A percentile compares a stretch with the other conserved stretches of the same genome.
Conservation (phyloP, 2,888 invertebrate species). For the Coelogynopora nodosa region DNA sequence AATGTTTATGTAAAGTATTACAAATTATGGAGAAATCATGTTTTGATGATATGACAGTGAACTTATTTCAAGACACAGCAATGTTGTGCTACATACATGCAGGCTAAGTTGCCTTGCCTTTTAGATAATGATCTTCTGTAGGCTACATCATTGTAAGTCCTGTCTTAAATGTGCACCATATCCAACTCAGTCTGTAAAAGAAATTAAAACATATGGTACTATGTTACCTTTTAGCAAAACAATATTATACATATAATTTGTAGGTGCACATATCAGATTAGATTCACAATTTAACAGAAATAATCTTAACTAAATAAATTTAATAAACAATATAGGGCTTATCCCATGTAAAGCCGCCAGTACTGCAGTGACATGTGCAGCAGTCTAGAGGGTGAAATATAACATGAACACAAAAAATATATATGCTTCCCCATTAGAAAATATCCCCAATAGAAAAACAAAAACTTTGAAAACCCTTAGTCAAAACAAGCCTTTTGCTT, state of each 20-base stretch:
- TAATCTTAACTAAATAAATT: neutral
- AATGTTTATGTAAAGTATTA: no score
- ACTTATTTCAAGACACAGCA: no score
- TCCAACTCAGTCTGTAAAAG: neutral
- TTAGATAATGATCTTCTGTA: conserved; percentile 46
- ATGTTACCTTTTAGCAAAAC: neutral
- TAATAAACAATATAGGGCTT: no score
- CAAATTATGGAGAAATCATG: no score
- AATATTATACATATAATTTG: neutral
- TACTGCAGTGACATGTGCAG: neutral
- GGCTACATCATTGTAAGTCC: neutral
- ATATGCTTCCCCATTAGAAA: neutral
- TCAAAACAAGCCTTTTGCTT: neutral
- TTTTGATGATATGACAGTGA: no score
- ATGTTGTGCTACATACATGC: conserved; percentile 44
- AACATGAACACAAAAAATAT: neutral
- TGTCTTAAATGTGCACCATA: neutral
- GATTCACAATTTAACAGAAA: no score
- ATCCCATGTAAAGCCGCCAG: neutral
- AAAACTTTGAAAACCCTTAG: neutral
- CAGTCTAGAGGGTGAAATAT: neutral
- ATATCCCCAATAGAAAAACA: no score
- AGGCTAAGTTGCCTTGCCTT: conserved; percentile 49
- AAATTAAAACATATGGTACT: conserved; percentile 4
- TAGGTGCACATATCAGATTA: no score